Conservation (phyloP, 1,140 invertebrate species). For the Zaprionus ornatus region DNA sequence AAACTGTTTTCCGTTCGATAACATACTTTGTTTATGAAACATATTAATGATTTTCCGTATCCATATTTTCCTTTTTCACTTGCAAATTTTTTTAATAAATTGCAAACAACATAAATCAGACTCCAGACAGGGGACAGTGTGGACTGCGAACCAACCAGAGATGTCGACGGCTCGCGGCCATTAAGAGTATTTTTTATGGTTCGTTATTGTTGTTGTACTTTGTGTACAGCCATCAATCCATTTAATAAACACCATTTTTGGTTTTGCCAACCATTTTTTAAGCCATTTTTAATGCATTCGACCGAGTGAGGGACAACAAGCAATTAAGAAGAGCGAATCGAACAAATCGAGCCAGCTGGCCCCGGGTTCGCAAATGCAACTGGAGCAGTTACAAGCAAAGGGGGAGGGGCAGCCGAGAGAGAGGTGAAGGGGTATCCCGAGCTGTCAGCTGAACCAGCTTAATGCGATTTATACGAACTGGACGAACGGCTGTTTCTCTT, state of each 20-base stretch:
- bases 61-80: slow-evolving; percentile 29
- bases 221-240: slow-evolving; percentile 59
- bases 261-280: slow-evolving; percentile 77
- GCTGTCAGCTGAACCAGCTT: slow-evolving; percentile 60
- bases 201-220: slow-evolving; percentile 26
- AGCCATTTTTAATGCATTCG: slow-evolving; percentile 73
- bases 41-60: slow-evolving; percentile 35
- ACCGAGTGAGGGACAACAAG: slow-evolving; percentile 48
- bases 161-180: slow-evolving; percentile 52
- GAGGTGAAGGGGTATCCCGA: background rate
- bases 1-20: slow-evolving; percentile 9
- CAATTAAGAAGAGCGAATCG: slow-evolving; percentile 72
- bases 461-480: slow-evolving; percentile 82
- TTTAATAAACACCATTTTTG: slow-evolving; percentile 81
- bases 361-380: slow-evolving; percentile 1
- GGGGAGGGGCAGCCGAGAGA: background rate
- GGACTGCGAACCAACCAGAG: slow-evolving; percentile 30
- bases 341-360: slow-evolving; percentile 75
- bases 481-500: slow-evolving; percentile 60
- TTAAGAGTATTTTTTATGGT: slow-evolving; percentile 39
- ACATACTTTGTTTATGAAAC: slow-evolving; percentile 50
- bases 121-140: background rate
- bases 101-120: slow-evolving; percentile 74
- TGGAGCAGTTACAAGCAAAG: background rate
- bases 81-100: slow-evolving; percentile 64